Evolutionary conservation across 2,797 vertebrate genomes (phyloP), one percentile per base, ranked within the genome.

Genomic region (Buceros bicornis): DNA sequence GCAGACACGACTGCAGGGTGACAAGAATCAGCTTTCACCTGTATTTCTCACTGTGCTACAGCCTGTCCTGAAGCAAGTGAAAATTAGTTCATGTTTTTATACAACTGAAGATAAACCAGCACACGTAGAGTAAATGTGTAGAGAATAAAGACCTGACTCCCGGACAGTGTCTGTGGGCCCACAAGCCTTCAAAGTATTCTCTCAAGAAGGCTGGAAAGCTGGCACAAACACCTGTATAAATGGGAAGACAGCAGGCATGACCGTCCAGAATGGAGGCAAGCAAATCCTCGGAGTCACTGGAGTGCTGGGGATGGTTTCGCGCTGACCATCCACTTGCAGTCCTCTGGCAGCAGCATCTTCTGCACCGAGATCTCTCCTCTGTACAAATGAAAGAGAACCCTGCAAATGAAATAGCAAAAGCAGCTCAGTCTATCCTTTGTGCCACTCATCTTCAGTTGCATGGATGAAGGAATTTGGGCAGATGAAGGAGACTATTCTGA

Each of bases 251-350:
- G 45, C 40, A 48, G 62, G 24, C 3, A 2, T 18, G 33, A 66
- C 7, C 7, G 1, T 29, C 84, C 13, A 2, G 40, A 40, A 53
- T 2, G 31, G 47, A 86, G 19, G 54, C 31, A 56, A 40, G 3
- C 0, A 0, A 74, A 50, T 60, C 43, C 43, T 69, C 11, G 0
- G 1, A 15, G 53, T 31, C 37, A 35, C 25, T 26, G 67, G 60
- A 24, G 19, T 20, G 18, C 47, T 76, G 70, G 42, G 31, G 13
- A 7, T 13, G 35, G 35, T 31, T 91, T 69, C 7, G 2, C 43
- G 6, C 22, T 73, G 70, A 33, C 62, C 33, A 16, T 51, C 21
- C 58, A 21, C 37, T 87, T 3, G 0, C 26, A 67, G 10, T n/a
- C 26, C 64, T 66, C 42, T 22, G 48, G 72, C 81, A 80, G 78